Base-by-base conservation (phyloP, 1,140 invertebrate genomes). In the Drosophila elegans region DNA sequence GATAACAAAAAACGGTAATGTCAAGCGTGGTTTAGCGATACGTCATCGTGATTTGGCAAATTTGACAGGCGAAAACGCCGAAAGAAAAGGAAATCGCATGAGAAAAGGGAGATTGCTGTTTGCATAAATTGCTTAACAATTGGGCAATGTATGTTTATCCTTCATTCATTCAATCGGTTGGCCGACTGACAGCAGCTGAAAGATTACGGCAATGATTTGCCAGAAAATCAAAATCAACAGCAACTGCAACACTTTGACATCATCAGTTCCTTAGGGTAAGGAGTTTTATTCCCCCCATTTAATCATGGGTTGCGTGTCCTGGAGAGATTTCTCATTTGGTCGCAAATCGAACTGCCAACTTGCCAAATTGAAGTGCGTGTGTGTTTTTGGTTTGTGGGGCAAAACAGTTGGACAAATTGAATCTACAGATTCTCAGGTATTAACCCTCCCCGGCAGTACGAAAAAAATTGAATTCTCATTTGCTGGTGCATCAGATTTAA, bases 401-500 rank as follows among this genome's bases (percentile, higher is more conserved):
- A 39, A 49, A 73, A 73, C 78, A 85, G 81, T 84, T 85, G 72
- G 71, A 88, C 80, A 84, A 88, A 88, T 89, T 88, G 77, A 90
- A 88, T 80, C 64, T 57, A 49, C 49, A 55, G 54, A 74, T 46
- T 34, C 34, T 32, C 25, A 42, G 48, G n/a, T 16, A 32, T 13
- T 49, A 7, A 29, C 46, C 46, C 46, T 32, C 27, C 27, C 2
- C 46, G 4, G 29, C 12, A 53, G 38, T 36, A 36, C 42, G 16
- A 21, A 49, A 80, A 76, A 76, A 90, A 90, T 90, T 90, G 74
- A 83, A 90, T 90, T 90, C 90, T 90, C 86, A 90, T 84, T 86
- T 85, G 67, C 61, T 53, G 56, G 67, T 74, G 84, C 76, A 88
- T 89, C 82, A 90, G 76, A 53, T 72, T 80, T 90, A 90, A 90